These are phyloP conservation scores for Alcis repandata DNA, from an alignment of 2,888 invertebrate species.

Conservation along the genomic window DNA sequence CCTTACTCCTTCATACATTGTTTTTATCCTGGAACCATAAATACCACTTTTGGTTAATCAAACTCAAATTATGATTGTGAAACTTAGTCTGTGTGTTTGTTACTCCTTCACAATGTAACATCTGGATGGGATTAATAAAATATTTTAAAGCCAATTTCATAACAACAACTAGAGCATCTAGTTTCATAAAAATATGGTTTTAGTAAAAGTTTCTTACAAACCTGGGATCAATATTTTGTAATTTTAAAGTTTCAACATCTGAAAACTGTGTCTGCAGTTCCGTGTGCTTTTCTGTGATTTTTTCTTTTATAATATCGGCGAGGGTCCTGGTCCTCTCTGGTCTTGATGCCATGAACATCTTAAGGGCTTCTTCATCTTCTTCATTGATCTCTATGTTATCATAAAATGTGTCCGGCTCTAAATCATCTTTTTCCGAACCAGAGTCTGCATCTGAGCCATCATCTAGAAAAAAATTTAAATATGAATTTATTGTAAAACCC, in stretches of 20 bases:
- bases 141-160: too few species aligned
- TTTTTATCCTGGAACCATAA: constrained; percentile 86
- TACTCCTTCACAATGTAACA: too few species aligned
- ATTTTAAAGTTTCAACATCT: constrained; percentile 90
- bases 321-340: constrained; percentile 89
- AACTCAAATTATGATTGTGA: not conserved
- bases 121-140: too few species aligned
- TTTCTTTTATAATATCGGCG: constrained; percentile 96
- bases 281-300: constrained; percentile 96
- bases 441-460: constrained; percentile 78
- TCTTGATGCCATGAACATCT: constrained; percentile 89
- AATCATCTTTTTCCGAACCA: constrained; percentile 83
- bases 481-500: too few species aligned
- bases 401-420: constrained; percentile 88
- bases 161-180: too few species aligned
- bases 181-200: not conserved
- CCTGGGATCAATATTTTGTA: constrained; percentile 94
- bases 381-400: constrained; percentile 92
- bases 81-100: too few species aligned
- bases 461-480: constrained; percentile 57
- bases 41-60: not conserved
- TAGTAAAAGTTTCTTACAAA: constrained; percentile 54
- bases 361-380: constrained; percentile 95
- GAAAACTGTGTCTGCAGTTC: constrained; percentile 95
- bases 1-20: constrained; percentile 96